Evolutionary conservation across 2,113 vertebrate species (phyloP).

Genomic region (Atherinomorus stipes): DNA sequence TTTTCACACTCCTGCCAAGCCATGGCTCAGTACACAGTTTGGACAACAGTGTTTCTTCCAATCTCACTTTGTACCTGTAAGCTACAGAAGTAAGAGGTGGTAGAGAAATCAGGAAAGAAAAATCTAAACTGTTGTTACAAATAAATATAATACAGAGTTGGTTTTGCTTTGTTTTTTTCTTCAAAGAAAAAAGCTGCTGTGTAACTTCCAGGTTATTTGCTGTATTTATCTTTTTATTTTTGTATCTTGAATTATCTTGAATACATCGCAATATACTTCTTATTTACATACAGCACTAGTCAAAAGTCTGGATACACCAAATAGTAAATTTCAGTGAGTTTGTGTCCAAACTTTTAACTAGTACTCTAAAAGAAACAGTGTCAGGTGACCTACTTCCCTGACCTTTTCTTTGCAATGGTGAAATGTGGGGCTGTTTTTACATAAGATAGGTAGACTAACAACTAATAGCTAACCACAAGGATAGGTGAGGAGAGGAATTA

Average conservation of each 20-base stretch:
- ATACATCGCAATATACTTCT: neutral
- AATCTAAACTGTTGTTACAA: neutral
- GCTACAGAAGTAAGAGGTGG: conserved; percentile 29
- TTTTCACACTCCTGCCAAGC: conserved; percentile 77
- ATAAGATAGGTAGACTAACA: neutral
- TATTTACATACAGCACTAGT: neutral
- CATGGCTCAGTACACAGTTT: conserved; percentile 62
- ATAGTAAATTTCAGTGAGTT: too few relatives aligned
- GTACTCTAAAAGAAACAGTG: neutral
- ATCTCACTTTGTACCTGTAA: conserved; percentile 42
- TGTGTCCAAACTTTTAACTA: too few relatives aligned
- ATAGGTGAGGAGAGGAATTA: neutral
- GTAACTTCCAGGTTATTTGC: too few relatives aligned
- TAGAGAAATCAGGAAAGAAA: conserved; percentile 20
- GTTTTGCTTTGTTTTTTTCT: neutral
- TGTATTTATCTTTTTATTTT: neutral
- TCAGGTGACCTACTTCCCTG: neutral
- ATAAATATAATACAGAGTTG: neutral
- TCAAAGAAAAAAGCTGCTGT: neutral
- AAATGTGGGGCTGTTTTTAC: neutral
- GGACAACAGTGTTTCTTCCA: conserved; percentile 58
- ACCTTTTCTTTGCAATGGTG: conserved; percentile 1
- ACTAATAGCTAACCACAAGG: neutral
- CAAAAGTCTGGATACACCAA: too few relatives aligned
- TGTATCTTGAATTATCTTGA: neutral